phyloP scores from a whole-genome alignment of 2,113 vertebrate species.

The Thryonomys swinderianus region DNA sequence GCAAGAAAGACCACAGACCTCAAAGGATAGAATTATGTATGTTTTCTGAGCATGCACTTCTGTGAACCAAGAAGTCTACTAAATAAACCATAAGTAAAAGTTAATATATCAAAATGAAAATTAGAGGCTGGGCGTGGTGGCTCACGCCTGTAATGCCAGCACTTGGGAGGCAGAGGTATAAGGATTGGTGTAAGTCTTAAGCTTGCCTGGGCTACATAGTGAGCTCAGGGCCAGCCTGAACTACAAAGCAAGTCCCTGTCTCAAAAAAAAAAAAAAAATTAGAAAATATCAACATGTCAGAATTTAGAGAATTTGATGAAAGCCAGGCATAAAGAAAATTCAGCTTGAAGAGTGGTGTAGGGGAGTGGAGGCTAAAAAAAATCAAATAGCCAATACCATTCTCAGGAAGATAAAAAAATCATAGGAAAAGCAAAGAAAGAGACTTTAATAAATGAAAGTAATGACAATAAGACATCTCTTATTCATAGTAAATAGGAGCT shows the following conservation, averaged over 20 bases:
- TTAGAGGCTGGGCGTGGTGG: too few species aligned
- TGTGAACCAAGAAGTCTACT: conserved; percentile 22
- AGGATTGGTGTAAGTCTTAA: too few species aligned
- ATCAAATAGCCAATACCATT: not conserved
- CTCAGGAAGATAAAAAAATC: conserved; percentile 3
- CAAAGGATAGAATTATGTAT: not conserved
- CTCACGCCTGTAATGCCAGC: too few species aligned
- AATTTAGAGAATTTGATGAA: conserved; percentile 14
- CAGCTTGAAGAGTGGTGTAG: not conserved
- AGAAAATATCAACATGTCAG: not conserved
- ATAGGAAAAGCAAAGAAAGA: conserved; percentile 17
- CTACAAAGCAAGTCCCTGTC: too few species aligned
- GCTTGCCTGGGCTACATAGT: too few species aligned
- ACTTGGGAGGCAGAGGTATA: too few species aligned
- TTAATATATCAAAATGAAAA: conserved; percentile 36
- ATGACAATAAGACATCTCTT: not conserved
- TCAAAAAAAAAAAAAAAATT: conserved; percentile 47
- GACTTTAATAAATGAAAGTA: conserved; percentile 2
- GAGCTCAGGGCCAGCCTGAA: too few species aligned
- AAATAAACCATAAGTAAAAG: not conserved
- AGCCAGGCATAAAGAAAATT: not conserved
- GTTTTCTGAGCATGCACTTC: not conserved
- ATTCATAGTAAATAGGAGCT: not conserved
- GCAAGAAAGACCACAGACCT: conserved; percentile 10
- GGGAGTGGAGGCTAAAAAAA: not conserved